Base-by-base conservation (phyloP, 1,140 invertebrate species). In the Lasioglossum baleicum region DNA sequence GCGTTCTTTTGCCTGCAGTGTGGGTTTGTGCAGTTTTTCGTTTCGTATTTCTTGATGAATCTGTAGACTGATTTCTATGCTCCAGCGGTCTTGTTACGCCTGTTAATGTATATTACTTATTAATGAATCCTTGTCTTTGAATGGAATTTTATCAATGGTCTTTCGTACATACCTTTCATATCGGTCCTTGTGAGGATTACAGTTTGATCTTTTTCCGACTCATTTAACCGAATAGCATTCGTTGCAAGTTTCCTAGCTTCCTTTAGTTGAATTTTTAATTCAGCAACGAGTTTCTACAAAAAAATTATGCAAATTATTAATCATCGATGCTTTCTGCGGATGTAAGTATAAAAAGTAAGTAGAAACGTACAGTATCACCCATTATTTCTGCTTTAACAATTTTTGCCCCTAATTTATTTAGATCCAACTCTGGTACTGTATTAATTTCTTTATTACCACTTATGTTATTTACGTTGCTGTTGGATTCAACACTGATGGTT, bases 361-460 rank as follows among this genome's bases (percentile, higher is more conserved):
- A 56, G 61, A 31, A 80, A 85, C 90, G 89, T 86, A 95, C 95
- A 71, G 90, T 91, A 91, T 99, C 96, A 60, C 97, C 98, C 93
- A 98, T 95, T 81, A 98, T 95, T 94, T 99, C 97, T 44, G 98
- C 98, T 94, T 98, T 98, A 0, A 99, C 92, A 79, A 98, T 95
- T 93, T 97, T 98, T 20, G 98, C 97, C 31, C 95, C 97, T 15
- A 99, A 88, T 83, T 96, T 95, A 93, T 99, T 99, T 94, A 98
- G 95, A 90, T 98, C 96, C 26, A 26, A 44, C 8, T 44, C 44
- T 10, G 44, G 8, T 44, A 44, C 44, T 10, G 44, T 92, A 26
- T 90, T 84, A 70, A 13, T 58, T 56, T 40, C 15, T 26, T 44
- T 35, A 3, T 2, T 22, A 31, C 44, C 26, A 26, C 26, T 31